Percentiles rank a stretch among this genome's conserved stretches.
phyloP scores from a whole-genome alignment of 2,113 vertebrate species.

The Dendrocopos noguchii region DNA sequence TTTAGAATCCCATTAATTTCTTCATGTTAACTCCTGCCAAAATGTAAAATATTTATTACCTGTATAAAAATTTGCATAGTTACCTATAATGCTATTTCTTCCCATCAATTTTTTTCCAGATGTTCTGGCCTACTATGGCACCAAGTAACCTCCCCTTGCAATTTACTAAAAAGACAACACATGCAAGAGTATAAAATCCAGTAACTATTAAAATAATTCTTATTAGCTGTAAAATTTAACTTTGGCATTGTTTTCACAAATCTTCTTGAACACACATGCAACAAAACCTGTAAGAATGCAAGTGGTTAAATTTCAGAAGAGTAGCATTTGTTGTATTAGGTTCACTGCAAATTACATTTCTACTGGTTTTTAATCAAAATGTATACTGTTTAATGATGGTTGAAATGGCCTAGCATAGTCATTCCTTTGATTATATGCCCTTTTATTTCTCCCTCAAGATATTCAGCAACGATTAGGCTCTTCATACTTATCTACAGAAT shows the following conservation, averaged over 20 bases:
- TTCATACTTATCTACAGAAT: not conserved
- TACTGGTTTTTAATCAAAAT: not conserved
- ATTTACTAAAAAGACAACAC: constrained; percentile 16
- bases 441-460: not conserved
- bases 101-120: constrained; percentile 21
- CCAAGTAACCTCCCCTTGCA: not conserved
- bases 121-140: constrained; percentile 7
- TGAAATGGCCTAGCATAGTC: not conserved
- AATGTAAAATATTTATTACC: constrained; percentile 52
- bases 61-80: constrained; percentile 69
- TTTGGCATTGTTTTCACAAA: constrained; percentile 35
- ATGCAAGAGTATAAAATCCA: constrained; percentile 22
- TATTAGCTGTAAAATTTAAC: not conserved
- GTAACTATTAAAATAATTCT: not conserved
- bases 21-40: constrained; percentile 32
- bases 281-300: constrained; percentile 51
- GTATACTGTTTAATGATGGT: not conserved
- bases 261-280: constrained; percentile 25
- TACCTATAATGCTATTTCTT: constrained; percentile 67
- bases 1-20: constrained; percentile 52
- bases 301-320: constrained; percentile 43
- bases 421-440: not conserved
- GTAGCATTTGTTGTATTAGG: not conserved
- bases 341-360: not conserved
- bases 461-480: not conserved